Conservation (phyloP, 2,113 vertebrate genomes). For the Peucedramus taeniatus region DNA sequence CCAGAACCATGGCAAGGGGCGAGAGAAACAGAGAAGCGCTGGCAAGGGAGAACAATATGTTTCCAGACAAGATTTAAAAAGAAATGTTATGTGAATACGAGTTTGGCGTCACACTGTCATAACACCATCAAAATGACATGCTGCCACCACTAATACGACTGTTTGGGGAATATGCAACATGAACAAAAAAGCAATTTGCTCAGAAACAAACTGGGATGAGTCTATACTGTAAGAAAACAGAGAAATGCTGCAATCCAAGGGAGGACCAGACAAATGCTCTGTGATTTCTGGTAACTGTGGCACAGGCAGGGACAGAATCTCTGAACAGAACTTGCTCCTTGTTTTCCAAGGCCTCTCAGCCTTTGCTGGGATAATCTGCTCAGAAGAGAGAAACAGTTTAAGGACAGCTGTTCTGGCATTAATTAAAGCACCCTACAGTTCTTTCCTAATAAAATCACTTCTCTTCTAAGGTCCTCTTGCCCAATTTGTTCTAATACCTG, state of each 20-base stretch:
- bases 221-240: neutral
- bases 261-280: neutral
- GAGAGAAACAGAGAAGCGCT: neutral
- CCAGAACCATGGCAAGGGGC: neutral
- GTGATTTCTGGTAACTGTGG: neutral
- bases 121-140: conserved; percentile 63
- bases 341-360: neutral
- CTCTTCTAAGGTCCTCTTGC: neutral
- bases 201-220: conserved; percentile 34
- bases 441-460: conserved; percentile 26
- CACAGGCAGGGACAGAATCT: neutral
- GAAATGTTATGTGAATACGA: conserved; percentile 50
- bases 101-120: conserved; percentile 58
- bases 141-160: conserved; percentile 44
- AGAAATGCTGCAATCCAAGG: neutral
- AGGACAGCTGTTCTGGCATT: conserved; percentile 27
- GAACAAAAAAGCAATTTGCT: conserved; percentile 21
- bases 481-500: conserved; percentile 44
- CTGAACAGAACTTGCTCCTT: neutral
- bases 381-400: conserved; percentile 3
- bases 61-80: conserved; percentile 44
- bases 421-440: conserved; percentile 14
- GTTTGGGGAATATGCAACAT: conserved; percentile 7
- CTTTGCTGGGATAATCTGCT: neutral
- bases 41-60: conserved; percentile 57